Base-by-base conservation (phyloP, 1,140 invertebrate species). In the Dolichoris vasculosae region DNA sequence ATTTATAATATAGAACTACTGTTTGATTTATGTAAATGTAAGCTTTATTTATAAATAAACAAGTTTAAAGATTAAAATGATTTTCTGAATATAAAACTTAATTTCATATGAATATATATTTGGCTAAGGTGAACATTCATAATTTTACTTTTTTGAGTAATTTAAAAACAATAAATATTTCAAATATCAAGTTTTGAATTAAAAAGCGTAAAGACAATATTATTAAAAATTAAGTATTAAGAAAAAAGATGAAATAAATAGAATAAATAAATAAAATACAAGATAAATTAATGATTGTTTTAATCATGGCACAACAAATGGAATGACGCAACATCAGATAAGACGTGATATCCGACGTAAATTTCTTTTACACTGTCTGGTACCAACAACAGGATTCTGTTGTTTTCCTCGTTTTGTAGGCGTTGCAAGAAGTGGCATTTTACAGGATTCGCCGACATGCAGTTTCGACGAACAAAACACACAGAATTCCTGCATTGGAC, bases 321-420 rank as follows among this genome's bases (percentile, higher is more conserved):
- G 7, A 63, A 3, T 17, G n/a, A 40, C 0, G 2, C 1, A 78
- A 40, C 20, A 83, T 83, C 32, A 83, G 15, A 75, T 67, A 78
- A 84, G 83, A 0, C 83, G 84, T 87, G 88, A 91, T 84, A 93
- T 88, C 82, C 92, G 88, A 17, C 92, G 88, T 9, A 93, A 87
- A 80, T 93, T 93, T 40, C 92, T 88, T 63, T 93, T 93, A 87
- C 92, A 93, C 76, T 93, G 91, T 46, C 90, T 90, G 3, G 92
- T 93, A 17, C 92, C 92, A 40, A 91, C 89, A 48, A 92, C 80
- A 11, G 91, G 88, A 7, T 90, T 89, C 73, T 92, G 92, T 79
- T 88, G 91, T 48, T 89, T 89, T 26, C 76, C 59, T 30, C 87
- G 88, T 83, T 93, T 93, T n/a, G 92, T 93, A 26, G 93, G 93